Percentiles rank a stretch among this genome's conserved stretches.
Conservation (phyloP, 2,113 vertebrate species). For the Tachysurus fulvidraco region DNA sequence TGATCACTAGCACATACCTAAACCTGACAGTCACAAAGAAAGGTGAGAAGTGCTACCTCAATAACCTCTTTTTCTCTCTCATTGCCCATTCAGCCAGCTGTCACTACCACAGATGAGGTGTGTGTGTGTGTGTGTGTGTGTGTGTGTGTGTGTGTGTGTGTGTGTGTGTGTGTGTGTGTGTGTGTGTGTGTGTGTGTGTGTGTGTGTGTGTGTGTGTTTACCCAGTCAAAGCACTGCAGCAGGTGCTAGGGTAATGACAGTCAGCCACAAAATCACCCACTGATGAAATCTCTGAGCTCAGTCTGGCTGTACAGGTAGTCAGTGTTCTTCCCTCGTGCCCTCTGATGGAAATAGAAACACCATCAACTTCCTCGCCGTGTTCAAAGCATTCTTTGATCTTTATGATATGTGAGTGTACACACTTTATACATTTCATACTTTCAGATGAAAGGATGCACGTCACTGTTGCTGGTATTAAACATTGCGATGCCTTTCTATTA, state of each 20-base stretch:
- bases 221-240: constrained; percentile 9
- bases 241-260: constrained; percentile 34
- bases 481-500: neutral
- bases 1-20: neutral
- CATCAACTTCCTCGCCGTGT: neutral
- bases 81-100: constrained; percentile 11
- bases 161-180: constrained; percentile 19
- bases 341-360: neutral
- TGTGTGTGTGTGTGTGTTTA: constrained; percentile 21
- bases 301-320: constrained; percentile 9
- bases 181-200: constrained; percentile 27
- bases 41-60: neutral
- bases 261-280: constrained; percentile 19
- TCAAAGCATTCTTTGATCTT: neutral
- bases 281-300: constrained; percentile 32
- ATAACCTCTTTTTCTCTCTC: constrained; percentile 22
- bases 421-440: neutral
- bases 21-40: neutral
- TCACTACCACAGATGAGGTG: neutral
- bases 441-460: neutral
- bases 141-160: constrained; percentile 24
- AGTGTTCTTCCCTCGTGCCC: neutral
- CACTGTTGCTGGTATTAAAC: neutral
- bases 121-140: constrained; percentile 23
- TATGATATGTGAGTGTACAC: neutral